A percentile compares a stretch with the other conserved stretches of the same genome.
Evolutionary conservation across 1,140 invertebrate genomes (phyloP).

Genomic region (Manduca sexta): DNA sequence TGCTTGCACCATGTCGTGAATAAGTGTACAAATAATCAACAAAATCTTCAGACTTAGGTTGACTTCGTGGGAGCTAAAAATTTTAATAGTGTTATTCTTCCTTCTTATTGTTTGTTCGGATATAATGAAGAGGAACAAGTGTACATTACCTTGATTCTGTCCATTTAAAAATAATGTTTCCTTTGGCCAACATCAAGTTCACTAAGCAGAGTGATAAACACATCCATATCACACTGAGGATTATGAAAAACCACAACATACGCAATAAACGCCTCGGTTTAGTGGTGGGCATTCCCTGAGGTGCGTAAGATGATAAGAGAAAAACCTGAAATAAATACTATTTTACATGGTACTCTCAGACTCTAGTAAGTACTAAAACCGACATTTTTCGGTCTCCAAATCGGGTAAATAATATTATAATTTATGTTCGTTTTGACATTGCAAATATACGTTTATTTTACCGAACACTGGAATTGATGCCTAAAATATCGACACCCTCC

Average conservation of each 20-base stretch:
- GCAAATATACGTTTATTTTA: too few species aligned
- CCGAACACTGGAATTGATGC: too few species aligned
- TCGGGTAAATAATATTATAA: too few species aligned
- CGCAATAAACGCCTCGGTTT: slow-evolving; percentile 79
- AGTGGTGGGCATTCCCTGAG: slow-evolving; percentile 72
- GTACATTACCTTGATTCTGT: slow-evolving; percentile 69
- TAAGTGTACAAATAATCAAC: slow-evolving; percentile 79
- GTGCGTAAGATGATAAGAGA: slow-evolving; percentile 77
- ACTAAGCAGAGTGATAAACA: slow-evolving; percentile 78
- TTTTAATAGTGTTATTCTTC: too few species aligned
- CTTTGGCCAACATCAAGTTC: slow-evolving; percentile 78
- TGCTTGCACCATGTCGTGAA: slow-evolving; percentile 85
- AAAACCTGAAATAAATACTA: slow-evolving; percentile 70
- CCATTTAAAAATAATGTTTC: slow-evolving; percentile 78
- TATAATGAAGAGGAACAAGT: too few species aligned
- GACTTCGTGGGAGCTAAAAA: slow-evolving; percentile 68
- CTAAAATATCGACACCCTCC: too few species aligned
- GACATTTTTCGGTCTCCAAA: too few species aligned
- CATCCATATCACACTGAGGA: slow-evolving; percentile 79
- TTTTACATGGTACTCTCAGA: background rate
- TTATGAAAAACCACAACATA: slow-evolving; percentile 82
- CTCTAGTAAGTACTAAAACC: too few species aligned
- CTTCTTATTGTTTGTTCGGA: too few species aligned
- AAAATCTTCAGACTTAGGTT: slow-evolving; percentile 74
- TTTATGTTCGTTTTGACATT: too few species aligned